These are phyloP conservation scores for Nasonia oneida DNA, from an alignment of 2,888 invertebrate genomes.

Conservation along the genomic window DNA sequence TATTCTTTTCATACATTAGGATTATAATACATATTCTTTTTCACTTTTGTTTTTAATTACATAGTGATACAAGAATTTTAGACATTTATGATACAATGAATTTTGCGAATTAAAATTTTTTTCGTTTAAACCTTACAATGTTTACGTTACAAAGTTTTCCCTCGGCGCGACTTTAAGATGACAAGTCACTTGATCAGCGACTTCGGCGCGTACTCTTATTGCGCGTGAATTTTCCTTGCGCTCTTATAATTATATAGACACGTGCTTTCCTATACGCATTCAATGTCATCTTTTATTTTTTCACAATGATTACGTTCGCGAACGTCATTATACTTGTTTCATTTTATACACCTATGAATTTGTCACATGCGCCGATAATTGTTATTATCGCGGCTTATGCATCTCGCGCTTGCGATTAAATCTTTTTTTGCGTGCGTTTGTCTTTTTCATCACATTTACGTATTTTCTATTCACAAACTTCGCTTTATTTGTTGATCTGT, in stretches of 20 bases:
- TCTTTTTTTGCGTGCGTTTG: slow-evolving; percentile 1
- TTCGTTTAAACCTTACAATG: slow-evolving; percentile 68
- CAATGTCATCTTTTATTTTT: slow-evolving; percentile 18
- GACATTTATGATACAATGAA: slow-evolving; percentile 77
- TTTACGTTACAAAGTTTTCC: slow-evolving; percentile 64
- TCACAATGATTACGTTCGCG: slow-evolving; percentile 53
- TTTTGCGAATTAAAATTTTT: slow-evolving; percentile 73
- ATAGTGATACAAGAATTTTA: slow-evolving; percentile 75
- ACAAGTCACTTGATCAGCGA: slow-evolving; percentile 21
- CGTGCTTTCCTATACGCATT: slow-evolving; percentile 6
- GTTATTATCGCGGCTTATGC: slow-evolving; percentile 66
- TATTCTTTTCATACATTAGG: slow-evolving; percentile 74
- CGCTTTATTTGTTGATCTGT: slow-evolving; percentile 67
- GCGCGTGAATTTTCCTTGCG: background rate
- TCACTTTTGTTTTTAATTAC: slow-evolving; percentile 69
- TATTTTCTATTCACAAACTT: slow-evolving; percentile 67
- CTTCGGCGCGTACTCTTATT: background rate
- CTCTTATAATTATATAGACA: background rate
- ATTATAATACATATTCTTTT: slow-evolving; percentile 73
- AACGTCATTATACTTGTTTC: slow-evolving; percentile 62
- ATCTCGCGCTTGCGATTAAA: background rate
- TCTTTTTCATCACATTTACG: slow-evolving; percentile 66
- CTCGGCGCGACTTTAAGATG: background rate
- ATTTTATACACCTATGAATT: slow-evolving; percentile 66
- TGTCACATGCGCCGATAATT: slow-evolving; percentile 68